Base-by-base conservation (phyloP, 2,888 invertebrate genomes). In the Lymantria dispar region DNA sequence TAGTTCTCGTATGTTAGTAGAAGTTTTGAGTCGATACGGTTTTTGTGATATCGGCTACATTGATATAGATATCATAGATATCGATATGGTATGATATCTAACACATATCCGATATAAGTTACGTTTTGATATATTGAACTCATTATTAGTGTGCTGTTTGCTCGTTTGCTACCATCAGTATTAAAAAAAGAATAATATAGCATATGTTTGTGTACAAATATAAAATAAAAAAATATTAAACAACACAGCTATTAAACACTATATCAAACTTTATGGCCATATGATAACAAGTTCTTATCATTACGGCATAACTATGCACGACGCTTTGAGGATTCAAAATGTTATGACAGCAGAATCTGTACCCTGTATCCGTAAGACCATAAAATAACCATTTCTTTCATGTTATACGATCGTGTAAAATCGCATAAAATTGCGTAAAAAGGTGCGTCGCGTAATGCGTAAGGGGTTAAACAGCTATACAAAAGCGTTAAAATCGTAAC, bases 321-420 rank as follows among this genome's bases (percentile, higher is more conserved):
- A 78, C 72, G 83, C 83, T 88, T 85, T 79, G 72, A 74, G 82
- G 80, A 84, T 83, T 82, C 84, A 82, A 80, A 89, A 90, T 87
- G 88, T 89, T 88, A 88, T 90, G 89, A 88, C 89, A 86, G 64
- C 65, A 68, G 74, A 83, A 81, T 84, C 84, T 80, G 76, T 76
- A 76, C 76, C 68, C 81, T 81, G 81, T 71, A 74, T 72, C 73
- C 66, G 66, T 63, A 48, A 45, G 58, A 80, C 81, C 85, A 81
- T 91, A 89, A 90, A 91, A 91, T 85, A 88, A 81, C 88, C 87
- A 86, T 89, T 87, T 76, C 83, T 83, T 78, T 83, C 83, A 78
- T 84, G 83, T 88, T 88, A 89, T 88, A 87, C 76, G 78, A 81
- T 76, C 78, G 83, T 81, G 83, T 33, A 33, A 33, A 33, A 5